Conservation (phyloP, 2,888 invertebrate genomes). For the Patella pellucida region DNA sequence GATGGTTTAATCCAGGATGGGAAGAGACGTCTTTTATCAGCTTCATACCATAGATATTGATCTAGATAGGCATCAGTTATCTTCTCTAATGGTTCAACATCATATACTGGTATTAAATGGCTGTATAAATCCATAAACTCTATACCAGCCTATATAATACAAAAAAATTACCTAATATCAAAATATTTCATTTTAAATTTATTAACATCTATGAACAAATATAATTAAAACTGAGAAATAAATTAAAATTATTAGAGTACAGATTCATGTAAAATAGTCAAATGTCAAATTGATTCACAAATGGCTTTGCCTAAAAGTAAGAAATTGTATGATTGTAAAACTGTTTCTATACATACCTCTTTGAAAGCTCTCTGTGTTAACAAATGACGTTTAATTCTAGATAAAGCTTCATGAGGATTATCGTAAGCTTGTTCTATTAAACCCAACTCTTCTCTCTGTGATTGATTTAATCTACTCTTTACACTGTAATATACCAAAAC, state of each 20-base stretch:
- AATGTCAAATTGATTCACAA: too few relatives aligned
- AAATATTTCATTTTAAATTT: too few relatives aligned
- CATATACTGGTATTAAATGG: constrained; percentile 98
- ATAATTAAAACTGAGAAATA: too few relatives aligned
- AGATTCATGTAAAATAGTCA: too few relatives aligned
- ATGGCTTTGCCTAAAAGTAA: too few relatives aligned
- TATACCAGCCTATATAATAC: constrained; percentile 84
- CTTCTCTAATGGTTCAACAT: constrained; percentile 98
- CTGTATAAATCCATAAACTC: constrained; percentile 99
- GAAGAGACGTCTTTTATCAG: constrained; percentile 95
- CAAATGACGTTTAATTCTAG: constrained; percentile 98
- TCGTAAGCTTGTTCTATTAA: constrained; percentile 99
- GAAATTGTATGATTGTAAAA: too few relatives aligned
- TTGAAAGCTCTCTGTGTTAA: constrained; percentile 98
- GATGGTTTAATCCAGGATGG: constrained; percentile 99
- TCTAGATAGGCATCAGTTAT: constrained; percentile 99
- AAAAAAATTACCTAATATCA: too few relatives aligned
- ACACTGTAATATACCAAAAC: constrained; percentile 78
- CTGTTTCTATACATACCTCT: constrained; percentile 78
- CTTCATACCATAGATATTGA: constrained; percentile 98
- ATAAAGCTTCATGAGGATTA: constrained; percentile 98
- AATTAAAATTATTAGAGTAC: too few relatives aligned
- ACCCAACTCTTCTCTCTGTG: constrained; percentile 97
- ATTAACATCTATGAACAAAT: too few relatives aligned
- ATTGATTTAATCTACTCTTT: constrained; percentile 96